phyloP scores from a whole-genome alignment of 2,888 invertebrate species.

The Ichneumon xanthorius region DNA sequence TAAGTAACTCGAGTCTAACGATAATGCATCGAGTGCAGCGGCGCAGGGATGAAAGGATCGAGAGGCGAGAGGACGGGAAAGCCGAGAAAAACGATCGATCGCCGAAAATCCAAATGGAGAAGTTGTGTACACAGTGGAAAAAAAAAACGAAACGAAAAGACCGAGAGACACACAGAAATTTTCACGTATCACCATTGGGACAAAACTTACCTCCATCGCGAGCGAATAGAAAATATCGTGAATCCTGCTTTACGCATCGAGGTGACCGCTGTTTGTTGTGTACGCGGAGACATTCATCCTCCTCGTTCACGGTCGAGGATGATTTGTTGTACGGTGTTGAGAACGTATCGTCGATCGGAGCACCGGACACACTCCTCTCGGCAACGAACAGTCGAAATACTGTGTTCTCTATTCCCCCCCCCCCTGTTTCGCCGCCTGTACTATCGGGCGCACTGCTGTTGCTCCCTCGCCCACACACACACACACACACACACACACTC shows the following conservation, averaged over 20 bases:
- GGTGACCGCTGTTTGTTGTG: slow-evolving; percentile 43
- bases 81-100: slow-evolving; percentile 54
- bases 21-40: background rate
- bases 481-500: slow-evolving; percentile 14
- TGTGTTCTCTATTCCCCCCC: background rate
- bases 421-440: background rate
- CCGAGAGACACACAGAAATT: background rate
- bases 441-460: slow-evolving; percentile 14
- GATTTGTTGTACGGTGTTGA: background rate
- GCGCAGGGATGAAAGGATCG: slow-evolving; percentile 9
- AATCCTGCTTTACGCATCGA: slow-evolving; percentile 45
- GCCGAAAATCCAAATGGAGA: slow-evolving; percentile 30
- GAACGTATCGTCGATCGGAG: background rate
- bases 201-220: slow-evolving; percentile 61
- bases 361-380: background rate
- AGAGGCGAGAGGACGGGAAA: background rate
- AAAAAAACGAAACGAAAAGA: background rate
- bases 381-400: background rate
- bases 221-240: slow-evolving; percentile 49
- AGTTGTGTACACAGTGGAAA: slow-evolving; percentile 16
- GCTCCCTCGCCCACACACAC: slow-evolving; percentile 16
- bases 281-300: slow-evolving; percentile 35
- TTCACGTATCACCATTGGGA: background rate
- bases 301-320: slow-evolving; percentile 28
- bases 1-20: slow-evolving; percentile 5